Conservation (phyloP, 35 echinoderm and acorn worm genomes). For the Eucidaris tribuloides region DNA sequence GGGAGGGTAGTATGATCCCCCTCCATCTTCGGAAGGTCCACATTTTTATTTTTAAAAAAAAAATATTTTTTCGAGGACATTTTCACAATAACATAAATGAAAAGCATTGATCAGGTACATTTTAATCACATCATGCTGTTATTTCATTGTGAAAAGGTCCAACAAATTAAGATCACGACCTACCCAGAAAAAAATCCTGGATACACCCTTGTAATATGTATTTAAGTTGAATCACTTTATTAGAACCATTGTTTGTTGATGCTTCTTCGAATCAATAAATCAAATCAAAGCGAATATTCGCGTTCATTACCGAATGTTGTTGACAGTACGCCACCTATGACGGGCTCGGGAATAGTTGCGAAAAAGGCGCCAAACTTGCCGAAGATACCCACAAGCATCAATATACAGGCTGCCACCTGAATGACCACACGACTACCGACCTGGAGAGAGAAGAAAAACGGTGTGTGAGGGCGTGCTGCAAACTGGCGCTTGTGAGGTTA, state of each 20-base stretch:
- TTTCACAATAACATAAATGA: too few species aligned
- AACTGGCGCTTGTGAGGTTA: too few species aligned
- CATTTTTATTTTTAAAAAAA: neutral
- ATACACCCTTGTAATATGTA: neutral
- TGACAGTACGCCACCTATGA: slow-evolving; percentile 76
- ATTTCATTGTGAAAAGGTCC: too few species aligned
- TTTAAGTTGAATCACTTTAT: neutral
- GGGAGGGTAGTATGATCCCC: neutral
- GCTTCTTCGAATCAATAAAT: neutral
- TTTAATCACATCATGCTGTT: too few species aligned
- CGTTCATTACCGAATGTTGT: slow-evolving; percentile 88
- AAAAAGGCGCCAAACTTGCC: slow-evolving; percentile 83
- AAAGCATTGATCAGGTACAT: too few species aligned
- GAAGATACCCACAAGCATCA: slow-evolving; percentile 67
- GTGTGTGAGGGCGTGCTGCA: too few species aligned
- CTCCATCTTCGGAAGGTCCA: neutral
- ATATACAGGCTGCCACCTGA: slow-evolving; percentile 47
- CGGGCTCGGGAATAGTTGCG: slow-evolving; percentile 71
- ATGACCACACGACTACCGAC: slow-evolving; percentile 84
- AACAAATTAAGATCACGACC: too few species aligned
- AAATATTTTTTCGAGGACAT: neutral
- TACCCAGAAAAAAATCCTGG: too few species aligned
- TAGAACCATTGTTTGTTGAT: neutral
- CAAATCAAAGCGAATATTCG: too few species aligned
- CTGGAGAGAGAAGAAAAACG: slow-evolving; percentile 9